Conservation (phyloP, 2,888 invertebrate species). For the Ophion ellenae region DNA sequence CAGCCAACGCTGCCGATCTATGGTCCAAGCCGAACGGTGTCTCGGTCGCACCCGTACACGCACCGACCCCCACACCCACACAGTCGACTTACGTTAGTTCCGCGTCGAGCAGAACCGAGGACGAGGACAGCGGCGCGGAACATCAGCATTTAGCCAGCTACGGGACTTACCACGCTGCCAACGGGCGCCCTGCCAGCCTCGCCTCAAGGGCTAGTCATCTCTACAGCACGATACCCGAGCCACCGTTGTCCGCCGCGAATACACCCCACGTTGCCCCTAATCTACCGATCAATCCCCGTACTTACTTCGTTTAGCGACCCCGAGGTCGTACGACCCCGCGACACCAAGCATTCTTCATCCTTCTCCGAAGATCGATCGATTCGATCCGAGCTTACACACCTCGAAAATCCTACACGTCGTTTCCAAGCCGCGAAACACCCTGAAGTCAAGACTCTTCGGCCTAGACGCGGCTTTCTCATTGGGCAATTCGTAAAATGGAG, state of each 20-base stretch:
- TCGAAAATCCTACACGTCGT: slow-evolving; percentile 7
- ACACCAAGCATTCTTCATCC: slow-evolving; percentile 26
- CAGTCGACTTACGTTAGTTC: slow-evolving; percentile 87
- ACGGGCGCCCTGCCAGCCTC: slow-evolving; percentile 79
- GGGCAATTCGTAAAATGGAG: slow-evolving; percentile 16
- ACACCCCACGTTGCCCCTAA: slow-evolving; percentile 66
- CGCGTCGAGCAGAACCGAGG: slow-evolving; percentile 86
- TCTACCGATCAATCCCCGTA: slow-evolving; percentile 80
- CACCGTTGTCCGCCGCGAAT: slow-evolving; percentile 76
- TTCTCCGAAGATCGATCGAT: slow-evolving; percentile 53
- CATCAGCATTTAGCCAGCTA: slow-evolving; percentile 86
- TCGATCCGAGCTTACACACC: slow-evolving; percentile 55
- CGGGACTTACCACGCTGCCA: slow-evolving; percentile 77
- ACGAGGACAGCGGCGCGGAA: slow-evolving; percentile 87
- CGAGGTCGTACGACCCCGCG: slow-evolving; percentile 47
- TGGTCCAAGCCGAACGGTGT: slow-evolving; percentile 86
- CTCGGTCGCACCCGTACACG: slow-evolving; percentile 83
- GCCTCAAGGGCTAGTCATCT: slow-evolving; percentile 82
- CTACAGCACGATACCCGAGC: slow-evolving; percentile 83
- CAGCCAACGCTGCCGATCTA: slow-evolving; percentile 85
- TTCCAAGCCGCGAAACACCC: slow-evolving; percentile 13
- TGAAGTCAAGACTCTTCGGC: slow-evolving; percentile 32
- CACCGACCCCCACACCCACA: slow-evolving; percentile 87
- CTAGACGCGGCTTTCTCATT: slow-evolving; percentile 13
- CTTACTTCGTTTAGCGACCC: slow-evolving; percentile 80